These are phyloP conservation scores for Cyphomyrus discorhynchus DNA, from an alignment of 2,113 vertebrate genomes.

Conservation along the genomic window DNA sequence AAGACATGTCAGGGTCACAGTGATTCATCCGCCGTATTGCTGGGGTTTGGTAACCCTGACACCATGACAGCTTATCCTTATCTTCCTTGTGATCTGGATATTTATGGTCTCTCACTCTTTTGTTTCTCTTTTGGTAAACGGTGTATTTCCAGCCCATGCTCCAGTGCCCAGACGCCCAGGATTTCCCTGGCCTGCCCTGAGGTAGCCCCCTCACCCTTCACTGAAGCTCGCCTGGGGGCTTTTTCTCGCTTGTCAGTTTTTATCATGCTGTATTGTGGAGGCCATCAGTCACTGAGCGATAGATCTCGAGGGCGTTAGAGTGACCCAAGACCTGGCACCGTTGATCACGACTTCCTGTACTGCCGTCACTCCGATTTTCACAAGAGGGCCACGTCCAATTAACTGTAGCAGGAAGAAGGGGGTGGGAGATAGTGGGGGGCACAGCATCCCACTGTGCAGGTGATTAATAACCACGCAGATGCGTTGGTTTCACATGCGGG, in stretches of 20 bases:
- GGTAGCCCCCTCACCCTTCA: background rate
- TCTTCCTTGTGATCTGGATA: background rate
- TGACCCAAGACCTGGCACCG: background rate
- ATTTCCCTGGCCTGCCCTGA: background rate
- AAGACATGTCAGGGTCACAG: background rate
- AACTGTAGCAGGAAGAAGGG: background rate
- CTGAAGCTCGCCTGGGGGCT: background rate
- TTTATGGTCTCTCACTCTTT: background rate
- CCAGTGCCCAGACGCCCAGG: background rate
- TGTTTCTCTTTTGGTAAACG: background rate
- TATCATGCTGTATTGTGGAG: background rate
- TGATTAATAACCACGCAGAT: background rate
- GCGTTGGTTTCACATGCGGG: background rate
- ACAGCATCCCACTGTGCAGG: background rate
- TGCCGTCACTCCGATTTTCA: background rate
- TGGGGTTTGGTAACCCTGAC: background rate
- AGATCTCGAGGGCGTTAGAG: background rate
- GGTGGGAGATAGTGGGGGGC: background rate
- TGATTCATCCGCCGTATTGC: background rate
- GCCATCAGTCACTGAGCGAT: background rate
- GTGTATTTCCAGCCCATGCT: background rate
- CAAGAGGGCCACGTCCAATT: background rate
- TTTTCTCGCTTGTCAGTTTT: background rate
- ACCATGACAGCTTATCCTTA: background rate
- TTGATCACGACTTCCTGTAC: background rate